phyloP scores from a whole-genome alignment of 2,888 invertebrate genomes.

The Drosophila histrio region DNA sequence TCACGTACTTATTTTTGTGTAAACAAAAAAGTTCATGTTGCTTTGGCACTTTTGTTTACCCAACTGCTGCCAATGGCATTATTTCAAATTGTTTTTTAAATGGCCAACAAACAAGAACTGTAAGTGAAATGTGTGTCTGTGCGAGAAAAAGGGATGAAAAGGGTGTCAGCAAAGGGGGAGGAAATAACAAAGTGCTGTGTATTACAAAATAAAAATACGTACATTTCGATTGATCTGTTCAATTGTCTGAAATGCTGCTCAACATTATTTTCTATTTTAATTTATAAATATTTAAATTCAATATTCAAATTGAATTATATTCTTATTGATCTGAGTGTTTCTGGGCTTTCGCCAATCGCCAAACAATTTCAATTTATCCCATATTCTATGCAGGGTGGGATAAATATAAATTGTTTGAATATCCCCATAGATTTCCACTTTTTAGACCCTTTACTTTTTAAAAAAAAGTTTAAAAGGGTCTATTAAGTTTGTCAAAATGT shows the following conservation, averaged over 20 bases:
- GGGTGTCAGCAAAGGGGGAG: not conserved
- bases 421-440: too few species aligned
- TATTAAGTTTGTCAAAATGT: too few species aligned
- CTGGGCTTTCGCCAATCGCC: too few species aligned
- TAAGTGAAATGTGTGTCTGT: conserved; percentile 20
- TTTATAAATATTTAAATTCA: too few species aligned
- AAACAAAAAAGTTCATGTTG: conserved; percentile 45
- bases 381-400: too few species aligned
- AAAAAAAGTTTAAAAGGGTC: too few species aligned
- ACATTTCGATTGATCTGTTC: conserved; percentile 33
- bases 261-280: too few species aligned
- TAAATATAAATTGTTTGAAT: too few species aligned
- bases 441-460: too few species aligned
- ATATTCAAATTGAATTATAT: too few species aligned
- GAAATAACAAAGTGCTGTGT: not conserved
- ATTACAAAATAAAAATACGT: conserved; percentile 16
- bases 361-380: too few species aligned
- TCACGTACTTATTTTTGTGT: conserved; percentile 27
- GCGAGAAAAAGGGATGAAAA: not conserved
- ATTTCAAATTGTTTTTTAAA: conserved; percentile 65
- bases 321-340: too few species aligned
- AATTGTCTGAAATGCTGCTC: conserved; percentile 10
- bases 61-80: conserved; percentile 32
- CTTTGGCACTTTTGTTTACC: conserved; percentile 48
- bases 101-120: conserved; percentile 39